A percentile compares a stretch with the other conserved stretches of the same genome.
Evolutionary conservation across 2,888 invertebrate genomes (phyloP).

Genomic region (Ennomos fuscantarius): DNA sequence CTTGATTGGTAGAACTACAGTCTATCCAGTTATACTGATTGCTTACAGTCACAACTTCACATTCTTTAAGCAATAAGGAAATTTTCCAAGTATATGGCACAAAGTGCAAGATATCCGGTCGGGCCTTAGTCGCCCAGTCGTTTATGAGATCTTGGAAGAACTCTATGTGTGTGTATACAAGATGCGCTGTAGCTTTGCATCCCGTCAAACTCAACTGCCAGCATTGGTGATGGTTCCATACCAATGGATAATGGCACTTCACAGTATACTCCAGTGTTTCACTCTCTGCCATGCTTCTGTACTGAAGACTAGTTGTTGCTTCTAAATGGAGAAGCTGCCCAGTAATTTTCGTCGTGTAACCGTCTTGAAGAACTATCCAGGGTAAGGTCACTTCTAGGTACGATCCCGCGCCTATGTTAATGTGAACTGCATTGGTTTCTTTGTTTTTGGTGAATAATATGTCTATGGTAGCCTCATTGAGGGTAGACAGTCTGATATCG

Average conservation of each 20-base stretch:
- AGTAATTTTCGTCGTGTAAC: slow-evolving; percentile 95
- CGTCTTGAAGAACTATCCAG: slow-evolving; percentile 95
- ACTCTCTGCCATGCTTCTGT: slow-evolving; percentile 96
- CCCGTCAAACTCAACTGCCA: slow-evolving; percentile 97
- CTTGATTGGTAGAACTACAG: slow-evolving; percentile 97
- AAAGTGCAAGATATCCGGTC: slow-evolving; percentile 96
- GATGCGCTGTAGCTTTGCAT: slow-evolving; percentile 96
- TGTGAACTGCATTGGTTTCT: slow-evolving; percentile 98
- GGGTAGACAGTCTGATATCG: slow-evolving; percentile 95
- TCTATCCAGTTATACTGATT: slow-evolving; percentile 99
- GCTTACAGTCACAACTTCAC: slow-evolving; percentile 96
- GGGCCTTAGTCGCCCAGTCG: slow-evolving; percentile 98
- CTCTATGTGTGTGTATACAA: slow-evolving; percentile 97
- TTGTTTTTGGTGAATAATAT: slow-evolving; percentile 97
- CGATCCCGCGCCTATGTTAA: slow-evolving; percentile 97
- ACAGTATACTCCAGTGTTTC: slow-evolving; percentile 97
- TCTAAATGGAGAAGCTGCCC: slow-evolving; percentile 97
- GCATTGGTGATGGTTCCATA: slow-evolving; percentile 98
- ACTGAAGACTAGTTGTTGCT: slow-evolving; percentile 97
- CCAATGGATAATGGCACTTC: slow-evolving; percentile 94
- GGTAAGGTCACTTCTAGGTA: slow-evolving; percentile 98
- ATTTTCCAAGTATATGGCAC: slow-evolving; percentile 99
- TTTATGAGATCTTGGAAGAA: slow-evolving; percentile 98
- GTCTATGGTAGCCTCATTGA: slow-evolving; percentile 97
- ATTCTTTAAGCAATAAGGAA: slow-evolving; percentile 95